Evolutionary conservation across 2,888 invertebrate species (phyloP).

Genomic region (Cremastinae sp.): DNA sequence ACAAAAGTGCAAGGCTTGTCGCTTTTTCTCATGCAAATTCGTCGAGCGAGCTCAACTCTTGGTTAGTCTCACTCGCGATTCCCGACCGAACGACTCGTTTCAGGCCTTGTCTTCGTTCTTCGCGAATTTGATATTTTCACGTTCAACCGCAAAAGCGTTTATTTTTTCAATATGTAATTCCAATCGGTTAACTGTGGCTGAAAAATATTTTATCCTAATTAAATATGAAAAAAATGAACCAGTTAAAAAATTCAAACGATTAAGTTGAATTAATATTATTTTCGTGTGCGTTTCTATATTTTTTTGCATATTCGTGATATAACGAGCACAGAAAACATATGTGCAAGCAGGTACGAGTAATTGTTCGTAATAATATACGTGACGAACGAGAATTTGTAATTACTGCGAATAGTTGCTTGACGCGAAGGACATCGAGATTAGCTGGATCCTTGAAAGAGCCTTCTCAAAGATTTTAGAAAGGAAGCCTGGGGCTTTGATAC

Average conservation of each 20-base stretch:
- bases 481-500: conserved; percentile 16
- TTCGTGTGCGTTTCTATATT: background rate
- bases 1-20: conserved; percentile 33
- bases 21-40: conserved; percentile 68
- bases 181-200: too few relatives aligned
- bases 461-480: conserved; percentile 53
- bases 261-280: background rate
- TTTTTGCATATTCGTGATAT: background rate
- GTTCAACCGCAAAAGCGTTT: background rate
- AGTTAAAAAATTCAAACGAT: too few relatives aligned
- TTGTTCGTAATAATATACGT: conserved; percentile 16
- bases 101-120: background rate
- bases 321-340: conserved; percentile 2
- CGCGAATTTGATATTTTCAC: background rate
- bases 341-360: background rate
- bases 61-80: conserved; percentile 66
- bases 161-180: too few relatives aligned
- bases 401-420: conserved; percentile 37
- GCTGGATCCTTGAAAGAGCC: conserved; percentile 51
- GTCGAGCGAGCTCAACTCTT: conserved; percentile 64
- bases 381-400: conserved; percentile 47
- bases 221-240: too few relatives aligned
- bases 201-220: too few relatives aligned
- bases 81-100: conserved; percentile 29
- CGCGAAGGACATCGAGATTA: conserved; percentile 55